Percentiles rank a stretch among this genome's conserved stretches.
Conservation (phyloP, 2,113 vertebrate species). For the Strix uralensis region DNA sequence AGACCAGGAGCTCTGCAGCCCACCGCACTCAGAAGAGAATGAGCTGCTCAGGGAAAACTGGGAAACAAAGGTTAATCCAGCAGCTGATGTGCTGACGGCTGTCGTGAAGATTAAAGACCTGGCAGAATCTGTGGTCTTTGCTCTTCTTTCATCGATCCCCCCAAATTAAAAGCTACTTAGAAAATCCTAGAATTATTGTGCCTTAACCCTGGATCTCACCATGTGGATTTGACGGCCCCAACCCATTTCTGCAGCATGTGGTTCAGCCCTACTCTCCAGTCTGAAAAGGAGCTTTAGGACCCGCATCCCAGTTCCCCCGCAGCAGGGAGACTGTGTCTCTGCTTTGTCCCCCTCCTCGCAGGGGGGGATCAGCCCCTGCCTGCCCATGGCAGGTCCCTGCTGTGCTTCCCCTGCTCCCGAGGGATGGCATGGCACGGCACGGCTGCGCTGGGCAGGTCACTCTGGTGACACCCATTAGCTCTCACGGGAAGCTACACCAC, state of each 20-base stretch:
- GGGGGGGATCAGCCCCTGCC: not conserved
- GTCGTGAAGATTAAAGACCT: not conserved
- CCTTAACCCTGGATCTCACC: not conserved
- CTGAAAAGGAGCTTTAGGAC: not conserved
- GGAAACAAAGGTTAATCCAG: not conserved
- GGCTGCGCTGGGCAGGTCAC: not conserved
- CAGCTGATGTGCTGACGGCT: not conserved
- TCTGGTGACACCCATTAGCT: constrained; percentile 13
- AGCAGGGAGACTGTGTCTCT: not conserved
- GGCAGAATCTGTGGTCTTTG: not conserved
- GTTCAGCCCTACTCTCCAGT: not conserved
- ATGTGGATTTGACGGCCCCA: rapidly evolving
- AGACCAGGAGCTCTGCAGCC: not conserved
- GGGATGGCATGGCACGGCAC: rapidly evolving
- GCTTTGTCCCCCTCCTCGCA: not conserved
- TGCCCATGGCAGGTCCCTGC: rapidly evolving
- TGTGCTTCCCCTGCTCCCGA: rapidly evolving
- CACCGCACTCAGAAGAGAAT: rapidly evolving
- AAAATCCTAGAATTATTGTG: not conserved
- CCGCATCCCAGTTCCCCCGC: not conserved
- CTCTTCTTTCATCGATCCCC: not conserved
- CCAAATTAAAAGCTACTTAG: not conserved
- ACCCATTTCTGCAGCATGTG: not conserved
- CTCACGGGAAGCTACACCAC: constrained; percentile 32
- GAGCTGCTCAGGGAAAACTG: not conserved